Conservation (phyloP, 2,888 invertebrate species). For the Tanypteryx hageni region DNA sequence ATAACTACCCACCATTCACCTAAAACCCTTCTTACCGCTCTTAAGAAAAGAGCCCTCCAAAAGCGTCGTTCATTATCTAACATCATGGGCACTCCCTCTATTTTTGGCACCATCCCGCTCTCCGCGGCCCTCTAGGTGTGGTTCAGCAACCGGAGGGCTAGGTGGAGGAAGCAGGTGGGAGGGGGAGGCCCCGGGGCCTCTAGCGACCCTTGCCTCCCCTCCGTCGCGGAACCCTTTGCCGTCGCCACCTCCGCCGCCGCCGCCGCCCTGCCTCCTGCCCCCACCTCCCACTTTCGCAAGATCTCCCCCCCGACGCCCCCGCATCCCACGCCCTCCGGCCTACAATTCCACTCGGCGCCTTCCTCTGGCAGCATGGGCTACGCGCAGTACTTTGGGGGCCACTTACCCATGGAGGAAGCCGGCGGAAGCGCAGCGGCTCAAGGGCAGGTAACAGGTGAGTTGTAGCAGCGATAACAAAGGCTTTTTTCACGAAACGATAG, state of each 20-base stretch:
- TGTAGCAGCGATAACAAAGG: too few relatives aligned
- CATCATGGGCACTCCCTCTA: background rate
- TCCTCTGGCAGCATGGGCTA: background rate
- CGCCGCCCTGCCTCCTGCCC: background rate
- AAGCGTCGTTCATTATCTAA: slow-evolving; percentile 12
- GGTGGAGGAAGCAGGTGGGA: slow-evolving; percentile 78
- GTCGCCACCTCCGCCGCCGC: background rate
- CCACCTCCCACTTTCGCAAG: background rate
- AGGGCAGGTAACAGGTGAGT: background rate
- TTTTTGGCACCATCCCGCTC: background rate
- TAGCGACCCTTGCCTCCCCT: background rate
- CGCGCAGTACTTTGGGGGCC: background rate
- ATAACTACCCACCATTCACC: slow-evolving; percentile 31
- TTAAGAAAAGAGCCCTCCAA: background rate
- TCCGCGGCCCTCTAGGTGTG: slow-evolving; percentile 75
- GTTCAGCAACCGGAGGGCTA: slow-evolving; percentile 80
- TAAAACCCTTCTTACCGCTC: background rate
- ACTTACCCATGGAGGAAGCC: background rate
- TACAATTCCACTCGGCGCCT: background rate
- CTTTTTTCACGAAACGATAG: too few relatives aligned
- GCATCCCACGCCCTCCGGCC: background rate
- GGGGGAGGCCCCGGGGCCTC: slow-evolving; percentile 65
- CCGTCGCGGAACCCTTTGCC: background rate
- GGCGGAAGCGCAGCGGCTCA: background rate
- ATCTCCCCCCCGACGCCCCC: background rate